Conservation (phyloP, 2,888 invertebrate species). For the Caenorhabditis panamensis region DNA sequence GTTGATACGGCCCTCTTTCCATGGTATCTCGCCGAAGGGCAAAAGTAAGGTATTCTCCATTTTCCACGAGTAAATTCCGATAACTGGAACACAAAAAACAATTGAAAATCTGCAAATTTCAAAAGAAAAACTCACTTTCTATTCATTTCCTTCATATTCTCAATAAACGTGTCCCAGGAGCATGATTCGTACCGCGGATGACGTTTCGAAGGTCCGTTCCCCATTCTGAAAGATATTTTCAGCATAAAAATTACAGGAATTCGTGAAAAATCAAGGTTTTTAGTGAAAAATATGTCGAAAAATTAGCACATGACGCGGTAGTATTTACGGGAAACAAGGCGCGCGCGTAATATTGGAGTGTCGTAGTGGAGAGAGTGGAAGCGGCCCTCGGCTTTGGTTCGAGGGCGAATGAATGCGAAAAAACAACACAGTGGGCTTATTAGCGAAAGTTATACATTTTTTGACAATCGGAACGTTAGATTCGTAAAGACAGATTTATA, state of each 20-base stretch:
- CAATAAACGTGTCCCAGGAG: constrained; percentile 53
- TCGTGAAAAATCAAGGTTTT: background rate
- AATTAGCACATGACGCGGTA: constrained; percentile 8
- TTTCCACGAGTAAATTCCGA: constrained; percentile 44
- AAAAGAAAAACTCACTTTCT: constrained; percentile 52
- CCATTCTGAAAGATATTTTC: constrained; percentile 36
- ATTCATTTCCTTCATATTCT: constrained; percentile 59
- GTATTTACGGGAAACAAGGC: constrained; percentile 17
- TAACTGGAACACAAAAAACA: constrained; percentile 37
- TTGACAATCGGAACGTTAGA: no score
- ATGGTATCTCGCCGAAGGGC: constrained; percentile 47
- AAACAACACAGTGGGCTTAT: no score
- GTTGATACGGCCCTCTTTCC: constrained; percentile 13
- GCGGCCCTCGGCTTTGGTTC: no score
- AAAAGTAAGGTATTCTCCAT: constrained; percentile 59
- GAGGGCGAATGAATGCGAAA: no score
- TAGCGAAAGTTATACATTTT: no score
- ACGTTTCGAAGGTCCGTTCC: constrained; percentile 26
- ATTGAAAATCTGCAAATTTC: background rate
- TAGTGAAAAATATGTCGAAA: background rate
- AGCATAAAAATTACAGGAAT: background rate
- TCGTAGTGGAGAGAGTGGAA: background rate
- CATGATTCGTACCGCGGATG: constrained; percentile 33
- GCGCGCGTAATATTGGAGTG: constrained; percentile 16
- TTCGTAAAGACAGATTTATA: no score